Conservation (phyloP, 2,888 invertebrate species). For the Digitonthophagus gazella region DNA sequence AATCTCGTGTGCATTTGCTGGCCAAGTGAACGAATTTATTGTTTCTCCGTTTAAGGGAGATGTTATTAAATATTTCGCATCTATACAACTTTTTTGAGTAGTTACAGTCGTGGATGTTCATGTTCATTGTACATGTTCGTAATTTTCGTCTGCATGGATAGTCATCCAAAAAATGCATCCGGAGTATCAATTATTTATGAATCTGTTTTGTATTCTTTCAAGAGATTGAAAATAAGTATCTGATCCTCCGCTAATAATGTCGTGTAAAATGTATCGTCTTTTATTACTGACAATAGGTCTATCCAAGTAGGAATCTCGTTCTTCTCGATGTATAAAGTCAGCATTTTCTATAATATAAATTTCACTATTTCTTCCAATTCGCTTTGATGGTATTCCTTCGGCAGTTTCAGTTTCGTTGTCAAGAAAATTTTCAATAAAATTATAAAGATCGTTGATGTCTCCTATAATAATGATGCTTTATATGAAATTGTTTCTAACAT, state of each 20-base stretch:
- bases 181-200: not conserved
- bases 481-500: not conserved
- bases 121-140: not conserved
- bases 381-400: not conserved
- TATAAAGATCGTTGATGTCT: not conserved
- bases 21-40: not conserved
- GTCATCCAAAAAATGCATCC: not conserved
- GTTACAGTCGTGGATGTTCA: slow-evolving; percentile 1
- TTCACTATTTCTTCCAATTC: not conserved
- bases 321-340: not conserved
- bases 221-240: not conserved
- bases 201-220: not conserved
- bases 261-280: slow-evolving; percentile 1
- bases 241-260: not conserved
- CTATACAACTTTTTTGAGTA: not conserved
- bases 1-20: not conserved
- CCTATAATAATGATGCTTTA: not conserved
- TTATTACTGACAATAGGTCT: not conserved
- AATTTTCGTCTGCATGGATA: not conserved
- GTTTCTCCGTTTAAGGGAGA: not conserved
- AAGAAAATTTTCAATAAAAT: not conserved
- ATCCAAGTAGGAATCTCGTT: not conserved
- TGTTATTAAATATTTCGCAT: not conserved
- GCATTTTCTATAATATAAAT: not conserved
- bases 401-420: not conserved